Base-by-base conservation (phyloP, 2,888 invertebrate species). In the Apodemia zela region DNA sequence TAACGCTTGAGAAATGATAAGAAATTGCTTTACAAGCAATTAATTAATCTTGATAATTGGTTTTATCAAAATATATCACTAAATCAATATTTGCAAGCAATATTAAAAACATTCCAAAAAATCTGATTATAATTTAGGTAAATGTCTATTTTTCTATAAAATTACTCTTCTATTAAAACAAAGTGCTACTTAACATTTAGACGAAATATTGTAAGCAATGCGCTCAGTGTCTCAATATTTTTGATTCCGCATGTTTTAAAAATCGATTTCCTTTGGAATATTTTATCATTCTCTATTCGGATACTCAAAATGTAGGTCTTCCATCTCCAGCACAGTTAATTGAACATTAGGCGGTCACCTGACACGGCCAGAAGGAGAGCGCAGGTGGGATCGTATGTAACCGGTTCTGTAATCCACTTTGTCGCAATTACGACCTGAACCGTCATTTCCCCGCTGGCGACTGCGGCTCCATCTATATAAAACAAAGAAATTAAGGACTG, bases 351-450 rank as follows among this genome's bases (percentile, higher is more conserved):
- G 82, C 92, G 94, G 95, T 97, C 96, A 98, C 95, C 98, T 94
- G 87, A 98, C 98, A 87, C 97, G 95, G 82, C 98, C 98, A 71
- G 97, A 97, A 61, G 97, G 97, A 77, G 98, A 98, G 74, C 98
- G 95, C 76, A 98, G 94, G 89, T 98, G 97, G 72, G 97, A 98
- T 75, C 97, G 95, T 84, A 98, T 97, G 92, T 97, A 97, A 68
- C 96, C 96, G 59, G 96, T 96, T 76, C 96, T 93, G 87, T 95
- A 96, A 88, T 96, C 96, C 79, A 95, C 93, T 62, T 94, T 93
- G 84, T 95, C 95, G 69, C 94, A 93, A 75, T 93, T 93, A 81
- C 89, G 84, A 1, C 86, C 87, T 59, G 84, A 78, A 18, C 82
- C 87, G 75, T 83, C 81, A 69, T 74, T 87, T 77, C 89, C 93